Conservation (phyloP, 2,888 invertebrate genomes). For the Hydrotaea diabolus region DNA sequence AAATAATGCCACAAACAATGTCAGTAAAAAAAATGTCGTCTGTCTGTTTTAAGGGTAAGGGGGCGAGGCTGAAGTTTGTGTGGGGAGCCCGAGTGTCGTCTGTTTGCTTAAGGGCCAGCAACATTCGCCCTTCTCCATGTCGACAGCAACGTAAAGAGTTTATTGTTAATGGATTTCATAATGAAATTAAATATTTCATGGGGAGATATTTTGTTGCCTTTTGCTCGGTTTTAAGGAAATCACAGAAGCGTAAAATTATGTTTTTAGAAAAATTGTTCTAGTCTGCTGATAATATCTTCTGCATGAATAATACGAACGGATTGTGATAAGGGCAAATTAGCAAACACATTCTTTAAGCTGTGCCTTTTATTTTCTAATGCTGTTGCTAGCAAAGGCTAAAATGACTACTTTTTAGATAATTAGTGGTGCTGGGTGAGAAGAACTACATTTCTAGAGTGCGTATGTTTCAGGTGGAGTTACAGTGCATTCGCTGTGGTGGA, state of each 20-base stretch:
- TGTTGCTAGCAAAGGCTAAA: too few relatives aligned
- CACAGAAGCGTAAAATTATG: slow-evolving; percentile 56
- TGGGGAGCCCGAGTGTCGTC: background rate
- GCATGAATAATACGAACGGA: slow-evolving; percentile 38
- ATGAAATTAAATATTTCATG: slow-evolving; percentile 5
- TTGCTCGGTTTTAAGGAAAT: slow-evolving; percentile 3
- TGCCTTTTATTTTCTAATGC: background rate
- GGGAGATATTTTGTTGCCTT: background rate
- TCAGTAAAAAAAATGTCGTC: too few relatives aligned
- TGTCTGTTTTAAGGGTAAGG: background rate
- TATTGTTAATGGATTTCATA: background rate
- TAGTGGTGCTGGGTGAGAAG: too few relatives aligned
- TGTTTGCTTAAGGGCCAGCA: background rate
- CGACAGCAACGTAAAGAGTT: background rate
- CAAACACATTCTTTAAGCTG: background rate
- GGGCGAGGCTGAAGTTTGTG: too few relatives aligned
- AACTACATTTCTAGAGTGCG: too few relatives aligned
- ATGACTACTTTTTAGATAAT: too few relatives aligned
- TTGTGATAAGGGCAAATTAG: slow-evolving; percentile 20
- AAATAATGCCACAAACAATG: too few relatives aligned
- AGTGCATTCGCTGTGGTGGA: too few relatives aligned
- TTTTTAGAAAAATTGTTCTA: slow-evolving; percentile 48
- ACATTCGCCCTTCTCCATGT: background rate
- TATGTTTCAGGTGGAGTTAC: too few relatives aligned
- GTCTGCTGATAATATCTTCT: slow-evolving; percentile 54